Evolutionary conservation across 2,113 vertebrate genomes (phyloP).

Genomic region (Datnioides undecimradiatus): DNA sequence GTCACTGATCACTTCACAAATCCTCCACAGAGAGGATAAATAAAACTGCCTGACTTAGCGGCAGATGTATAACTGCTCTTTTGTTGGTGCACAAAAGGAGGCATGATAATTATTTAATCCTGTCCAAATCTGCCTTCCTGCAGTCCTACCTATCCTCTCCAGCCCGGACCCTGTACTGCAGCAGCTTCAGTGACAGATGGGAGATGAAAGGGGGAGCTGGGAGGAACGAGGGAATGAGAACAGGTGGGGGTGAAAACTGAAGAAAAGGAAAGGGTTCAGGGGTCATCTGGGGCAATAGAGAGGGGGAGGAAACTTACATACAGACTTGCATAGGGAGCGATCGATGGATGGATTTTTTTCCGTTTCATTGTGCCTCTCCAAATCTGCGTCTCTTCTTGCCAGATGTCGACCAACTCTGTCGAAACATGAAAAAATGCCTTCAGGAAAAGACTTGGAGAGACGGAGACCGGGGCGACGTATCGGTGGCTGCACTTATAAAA

Average conservation of each 20-base stretch:
- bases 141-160: constrained; percentile 45
- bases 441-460: neutral
- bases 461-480: neutral
- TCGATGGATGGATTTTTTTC: constrained; percentile 75
- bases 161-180: constrained; percentile 37
- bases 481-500: neutral
- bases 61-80: constrained; percentile 63
- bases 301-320: constrained; percentile 67
- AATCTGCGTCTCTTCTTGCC: constrained; percentile 53
- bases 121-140: constrained; percentile 37
- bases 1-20: neutral
- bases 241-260: constrained; percentile 80
- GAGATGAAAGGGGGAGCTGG: constrained; percentile 78
- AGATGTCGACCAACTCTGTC: constrained; percentile 65
- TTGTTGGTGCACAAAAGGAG: constrained; percentile 52
- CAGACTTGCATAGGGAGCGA: constrained; percentile 59
- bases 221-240: constrained; percentile 70
- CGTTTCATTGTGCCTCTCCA: constrained; percentile 29
- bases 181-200: constrained; percentile 80
- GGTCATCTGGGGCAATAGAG: constrained; percentile 73
- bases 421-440: constrained; percentile 4
- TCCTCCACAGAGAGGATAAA: constrained; percentile 8
- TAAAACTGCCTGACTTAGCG: constrained; percentile 38
- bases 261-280: constrained; percentile 72
- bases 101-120: constrained; percentile 64